Base-by-base conservation (phyloP, 2,113 vertebrate species). In the Chlamydotis undulata region DNA sequence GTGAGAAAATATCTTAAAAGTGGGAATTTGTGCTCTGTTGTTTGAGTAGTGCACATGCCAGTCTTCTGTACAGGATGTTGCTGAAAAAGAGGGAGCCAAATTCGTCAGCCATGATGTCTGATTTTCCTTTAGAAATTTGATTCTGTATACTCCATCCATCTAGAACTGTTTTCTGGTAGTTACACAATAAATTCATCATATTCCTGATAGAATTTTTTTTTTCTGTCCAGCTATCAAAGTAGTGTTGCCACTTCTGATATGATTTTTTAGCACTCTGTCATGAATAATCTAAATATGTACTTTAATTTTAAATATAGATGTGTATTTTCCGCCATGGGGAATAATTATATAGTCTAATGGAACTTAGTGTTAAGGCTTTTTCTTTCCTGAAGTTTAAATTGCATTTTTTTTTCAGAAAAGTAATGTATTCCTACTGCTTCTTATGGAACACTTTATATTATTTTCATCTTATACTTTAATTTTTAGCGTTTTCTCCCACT, bases 301-400 rank as follows among this genome's bases (percentile, higher is more conserved):
- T 91, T 92, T 91, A 52, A 90, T 92, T 90, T 95, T 87, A 93
- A 89, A 89, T 84, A 87, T 94, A 81, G 75, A 74, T 83, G 47
- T 78, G 8, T 91, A 49, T 84, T 92, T 95, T 39, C 26, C 52
- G 65, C 88, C 64, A 63, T 69, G 59, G 90, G 78, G 60, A 77
- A 93, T 94, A 94, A 93, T 95, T 95, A 80, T 45, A 39, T 68
- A 80, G 87, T 91, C 84, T 95, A 91, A 94, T 90, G 94, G 93
- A 90, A 77, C 90, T 93, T 76, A 59, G 28, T 89, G 63, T 87
- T 77, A 86, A 88, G 63, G 45, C 49, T 70, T 94, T 96, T 95
- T 73, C 84, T 69, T 93, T 67, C 79, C 59, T 73, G 17, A 65
- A 90, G 75, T 95, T 96, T 80, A 92, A 95, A 95, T 93, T 80